Evolutionary conservation across 1,140 invertebrate species (phyloP).

Genomic region (Brachystomella parvula): DNA sequence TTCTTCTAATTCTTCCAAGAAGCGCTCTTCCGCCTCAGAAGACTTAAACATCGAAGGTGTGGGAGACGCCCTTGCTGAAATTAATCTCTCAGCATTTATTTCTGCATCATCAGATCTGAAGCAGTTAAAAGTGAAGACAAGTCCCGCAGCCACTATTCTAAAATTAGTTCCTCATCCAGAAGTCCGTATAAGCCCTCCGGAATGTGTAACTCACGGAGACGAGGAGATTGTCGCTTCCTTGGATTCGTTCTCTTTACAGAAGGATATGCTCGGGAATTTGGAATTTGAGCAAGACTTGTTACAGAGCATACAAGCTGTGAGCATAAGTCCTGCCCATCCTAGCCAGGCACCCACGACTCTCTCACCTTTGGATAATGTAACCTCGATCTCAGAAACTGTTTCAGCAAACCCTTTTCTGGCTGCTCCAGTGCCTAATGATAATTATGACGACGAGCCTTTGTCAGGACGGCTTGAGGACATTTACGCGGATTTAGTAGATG

Average conservation of each 20-base stretch:
- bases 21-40: not conserved
- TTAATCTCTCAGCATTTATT: constrained; percentile 25
- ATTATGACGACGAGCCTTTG: constrained; percentile 2
- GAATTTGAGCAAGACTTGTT: constrained; percentile 33
- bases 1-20: not conserved
- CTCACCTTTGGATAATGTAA: too few species aligned
- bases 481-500: not conserved
- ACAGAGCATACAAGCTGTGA: constrained; percentile 33
- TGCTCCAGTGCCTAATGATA: not conserved
- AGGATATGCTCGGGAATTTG: not conserved
- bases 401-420: not conserved
- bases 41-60: constrained; percentile 22
- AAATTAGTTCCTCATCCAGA: not conserved
- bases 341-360: too few species aligned
- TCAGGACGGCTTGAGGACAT: not conserved
- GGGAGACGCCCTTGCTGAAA: constrained; percentile 28
- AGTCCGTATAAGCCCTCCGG: not conserved
- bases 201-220: not conserved
- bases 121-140: not conserved
- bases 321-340: constrained; percentile 20
- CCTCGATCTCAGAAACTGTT: not conserved
- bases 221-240: not conserved
- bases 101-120: constrained; percentile 9
- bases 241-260: not conserved
- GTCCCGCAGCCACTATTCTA: not conserved